Percentiles rank a stretch among this genome's conserved stretches.
Evolutionary conservation across 1,140 invertebrate genomes (phyloP).

Genomic region (Aphaenogaster rudis): DNA sequence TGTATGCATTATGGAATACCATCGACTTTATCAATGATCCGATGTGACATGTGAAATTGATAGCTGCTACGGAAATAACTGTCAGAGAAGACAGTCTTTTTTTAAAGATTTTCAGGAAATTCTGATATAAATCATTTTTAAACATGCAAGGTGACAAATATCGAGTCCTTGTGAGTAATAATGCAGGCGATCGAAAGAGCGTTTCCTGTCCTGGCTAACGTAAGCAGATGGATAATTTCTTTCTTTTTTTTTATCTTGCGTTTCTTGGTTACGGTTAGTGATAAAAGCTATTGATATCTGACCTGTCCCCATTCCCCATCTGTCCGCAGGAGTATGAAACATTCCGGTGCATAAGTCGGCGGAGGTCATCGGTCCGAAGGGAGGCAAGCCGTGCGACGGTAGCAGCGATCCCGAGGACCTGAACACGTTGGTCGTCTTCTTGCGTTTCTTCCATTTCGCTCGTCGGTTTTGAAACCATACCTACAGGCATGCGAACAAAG

Average conservation of each 20-base stretch:
- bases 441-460: slow-evolving; percentile 99
- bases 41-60: slow-evolving; percentile 19
- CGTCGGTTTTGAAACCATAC: slow-evolving; percentile 95
- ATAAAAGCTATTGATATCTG: slow-evolving; percentile 55
- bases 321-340: slow-evolving; percentile 93
- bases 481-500: slow-evolving; percentile 79
- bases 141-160: neutral
- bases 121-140: slow-evolving; percentile 23
- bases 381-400: slow-evolving; percentile 97
- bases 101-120: slow-evolving; percentile 14
- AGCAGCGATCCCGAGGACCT: slow-evolving; percentile 95
- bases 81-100: neutral
- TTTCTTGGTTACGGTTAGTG: slow-evolving; percentile 35
- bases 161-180: slow-evolving; percentile 19
- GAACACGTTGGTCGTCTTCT: slow-evolving; percentile 99
- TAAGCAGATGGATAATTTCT: slow-evolving; percentile 18
- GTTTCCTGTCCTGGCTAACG: slow-evolving; percentile 35
- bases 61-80: slow-evolving; percentile 25
- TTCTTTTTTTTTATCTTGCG: slow-evolving; percentile 36
- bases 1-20: neutral
- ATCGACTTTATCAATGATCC: slow-evolving; percentile 9
- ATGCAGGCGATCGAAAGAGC: slow-evolving; percentile 36
- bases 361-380: slow-evolving; percentile 94
- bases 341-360: slow-evolving; percentile 91
- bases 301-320: slow-evolving; percentile 95